These are phyloP conservation scores for Cyrtorhinus lividipennis DNA, from an alignment of 1,140 invertebrate species.

Conservation along the genomic window DNA sequence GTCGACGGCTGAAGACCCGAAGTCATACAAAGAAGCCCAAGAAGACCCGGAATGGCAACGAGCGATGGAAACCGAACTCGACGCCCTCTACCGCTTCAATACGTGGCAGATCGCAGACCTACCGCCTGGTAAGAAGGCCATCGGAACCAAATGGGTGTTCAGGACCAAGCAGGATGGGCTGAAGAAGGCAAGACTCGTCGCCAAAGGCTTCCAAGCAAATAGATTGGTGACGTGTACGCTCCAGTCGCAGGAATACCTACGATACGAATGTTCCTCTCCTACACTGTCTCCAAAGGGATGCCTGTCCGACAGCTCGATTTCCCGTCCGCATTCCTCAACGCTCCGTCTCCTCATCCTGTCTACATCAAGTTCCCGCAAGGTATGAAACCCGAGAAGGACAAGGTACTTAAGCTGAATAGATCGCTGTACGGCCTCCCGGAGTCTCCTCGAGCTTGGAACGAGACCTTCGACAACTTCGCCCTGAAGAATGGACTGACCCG, in stretches of 20 bases:
- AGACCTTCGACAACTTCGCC: constrained; percentile 21
- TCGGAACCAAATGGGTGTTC: constrained; percentile 31
- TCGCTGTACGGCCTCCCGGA: constrained; percentile 21
- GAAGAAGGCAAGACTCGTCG: constrained; percentile 23
- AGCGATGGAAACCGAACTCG: constrained; percentile 30
- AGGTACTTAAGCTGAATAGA: constrained; percentile 5
- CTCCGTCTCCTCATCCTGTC: constrained; percentile 30
- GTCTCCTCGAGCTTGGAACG: constrained; percentile 26
- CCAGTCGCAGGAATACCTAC: neutral
- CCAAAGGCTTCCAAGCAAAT: constrained; percentile 20
- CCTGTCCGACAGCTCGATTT: constrained; percentile 28
- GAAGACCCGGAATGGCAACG: constrained; percentile 28
- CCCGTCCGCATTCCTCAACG: constrained; percentile 34
- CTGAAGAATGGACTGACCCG: neutral
- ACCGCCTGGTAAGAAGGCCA: constrained; percentile 24
- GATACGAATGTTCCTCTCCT: neutral
- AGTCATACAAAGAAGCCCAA: constrained; percentile 28
- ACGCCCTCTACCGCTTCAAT: constrained; percentile 28
- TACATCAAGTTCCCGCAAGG: neutral
- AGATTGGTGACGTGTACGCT: neutral
- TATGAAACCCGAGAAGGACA: constrained; percentile 28
- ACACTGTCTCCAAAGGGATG: constrained; percentile 18
- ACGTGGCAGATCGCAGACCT: constrained; percentile 28
- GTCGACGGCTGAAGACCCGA: constrained; percentile 15
- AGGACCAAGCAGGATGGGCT: constrained; percentile 25